A percentile compares a stretch with the other conserved stretches of the same genome.
Conservation (phyloP, 2,888 invertebrate species). For the Nasonovia ribisnigri region DNA sequence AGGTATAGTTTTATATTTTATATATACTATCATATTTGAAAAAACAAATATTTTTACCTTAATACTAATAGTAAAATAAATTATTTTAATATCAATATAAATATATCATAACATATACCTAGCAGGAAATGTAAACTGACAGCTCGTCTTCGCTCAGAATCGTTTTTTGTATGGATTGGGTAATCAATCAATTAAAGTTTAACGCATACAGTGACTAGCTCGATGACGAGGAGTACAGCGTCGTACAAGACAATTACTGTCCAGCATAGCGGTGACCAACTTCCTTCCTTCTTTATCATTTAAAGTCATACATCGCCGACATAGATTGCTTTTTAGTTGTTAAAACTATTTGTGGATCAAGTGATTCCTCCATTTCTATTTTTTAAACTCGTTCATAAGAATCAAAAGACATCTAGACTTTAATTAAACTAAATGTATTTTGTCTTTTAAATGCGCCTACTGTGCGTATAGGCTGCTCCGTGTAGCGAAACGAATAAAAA, state of each 20-base stretch:
- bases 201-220: not conserved
- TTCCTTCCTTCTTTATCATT: not conserved
- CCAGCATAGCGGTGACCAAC: not conserved
- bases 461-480: not conserved
- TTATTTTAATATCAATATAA: not conserved
- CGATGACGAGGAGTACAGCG: not conserved
- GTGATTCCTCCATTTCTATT: not conserved
- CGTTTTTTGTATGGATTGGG: not conserved
- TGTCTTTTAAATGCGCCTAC: not conserved
- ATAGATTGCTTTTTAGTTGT: not conserved
- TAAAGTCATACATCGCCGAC: not conserved
- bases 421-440: not conserved
- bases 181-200: not conserved
- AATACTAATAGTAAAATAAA: too few relatives aligned
- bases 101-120: not conserved
- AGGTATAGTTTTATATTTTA: too few relatives aligned
- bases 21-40: too few relatives aligned
- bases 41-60: too few relatives aligned
- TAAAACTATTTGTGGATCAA: not conserved
- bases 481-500: not conserved
- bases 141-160: not conserved
- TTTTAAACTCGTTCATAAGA: not conserved
- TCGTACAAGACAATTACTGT: not conserved
- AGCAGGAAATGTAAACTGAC: too few relatives aligned
- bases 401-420: not conserved